phyloP scores from a whole-genome alignment of 2,113 vertebrate genomes.

The Leucopsar rothschildi region DNA sequence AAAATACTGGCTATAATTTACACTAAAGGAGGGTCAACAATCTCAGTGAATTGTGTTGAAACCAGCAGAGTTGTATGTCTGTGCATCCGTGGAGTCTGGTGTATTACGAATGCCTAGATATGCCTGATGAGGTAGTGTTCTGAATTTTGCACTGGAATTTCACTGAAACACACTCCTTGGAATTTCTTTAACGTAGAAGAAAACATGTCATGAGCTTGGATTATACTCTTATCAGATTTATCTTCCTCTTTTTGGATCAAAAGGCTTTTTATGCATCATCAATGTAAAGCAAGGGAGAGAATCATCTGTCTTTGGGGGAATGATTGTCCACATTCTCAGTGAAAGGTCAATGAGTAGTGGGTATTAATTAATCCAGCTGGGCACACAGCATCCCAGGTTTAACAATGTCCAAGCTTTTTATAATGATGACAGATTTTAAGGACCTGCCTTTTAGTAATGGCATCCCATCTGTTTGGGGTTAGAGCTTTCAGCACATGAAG shows the following conservation, averaged over 20 bases:
- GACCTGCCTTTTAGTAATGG: conserved; percentile 57
- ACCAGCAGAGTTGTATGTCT: background rate
- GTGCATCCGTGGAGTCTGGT: background rate
- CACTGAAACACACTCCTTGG: background rate
- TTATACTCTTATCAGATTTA: background rate
- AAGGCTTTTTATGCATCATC: conserved; percentile 49
- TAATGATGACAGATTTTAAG: conserved; percentile 68
- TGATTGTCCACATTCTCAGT: conserved; percentile 57
- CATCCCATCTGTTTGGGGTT: conserved; percentile 61
- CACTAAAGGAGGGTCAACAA: background rate
- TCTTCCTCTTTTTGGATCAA: background rate
- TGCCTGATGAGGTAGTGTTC: background rate
- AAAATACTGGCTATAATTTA: background rate
- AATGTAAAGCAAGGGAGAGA: conserved; percentile 29
- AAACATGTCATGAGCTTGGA: background rate
- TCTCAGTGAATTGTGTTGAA: background rate
- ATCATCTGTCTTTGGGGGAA: conserved; percentile 70
- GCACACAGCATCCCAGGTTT: conserved; percentile 66
- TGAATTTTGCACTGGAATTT: background rate
- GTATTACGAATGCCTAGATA: background rate
- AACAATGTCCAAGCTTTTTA: conserved; percentile 61
- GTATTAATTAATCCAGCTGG: conserved; percentile 76
- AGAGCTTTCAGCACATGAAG: conserved; percentile 9
- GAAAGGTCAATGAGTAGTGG: conserved; percentile 74
- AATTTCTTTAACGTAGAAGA: background rate